Base-by-base conservation (phyloP, 1,140 invertebrate genomes). In the Lamellibrachia luymesi region DNA sequence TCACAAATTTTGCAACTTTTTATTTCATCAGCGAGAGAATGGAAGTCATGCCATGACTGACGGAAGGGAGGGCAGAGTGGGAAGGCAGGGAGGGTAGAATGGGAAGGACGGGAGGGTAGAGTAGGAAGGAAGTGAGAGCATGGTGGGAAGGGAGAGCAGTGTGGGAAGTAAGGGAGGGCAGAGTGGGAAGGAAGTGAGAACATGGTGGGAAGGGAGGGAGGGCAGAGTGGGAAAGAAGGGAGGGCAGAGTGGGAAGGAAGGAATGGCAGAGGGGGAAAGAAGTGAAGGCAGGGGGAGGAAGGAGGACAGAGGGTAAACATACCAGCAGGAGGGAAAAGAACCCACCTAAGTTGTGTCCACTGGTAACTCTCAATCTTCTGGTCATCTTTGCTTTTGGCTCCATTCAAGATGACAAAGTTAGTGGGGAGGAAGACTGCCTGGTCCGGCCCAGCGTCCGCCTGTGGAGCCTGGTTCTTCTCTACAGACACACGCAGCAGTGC, bases 311-410 rank as follows among this genome's bases (percentile, higher is more conserved):
- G 38, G 38, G 52, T 56, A 56, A 56, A 56, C 52, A 56, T 56
- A 7, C 13, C 6, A 56, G 52, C 52, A 6, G 6, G 52, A 56
- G 52, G 13, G 90, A 38, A 90, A 27, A 90, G 89, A 25, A 94
- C 94, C 92, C 96, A 97, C 97, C 96, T 97, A 0, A 98, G 95
- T 96, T 98, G 98, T 94, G 97, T 97, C 98, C 98, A 99, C 7
- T 97, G 97, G 97, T 98, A 99, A 80, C 97, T 97, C 7, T 97
- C 97, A 93, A 99, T 98, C 94, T 97, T 97, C 94, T 98, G 97
- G 95, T 98, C 98, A 96, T 98, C 98, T 93, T 97, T 98, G 91
- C 98, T 99, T 94, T 97, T 97, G 0, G 97, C 97, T 5, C 98
- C 98, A 97, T 99, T 98, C 13, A 99, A 96, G 0, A 97, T 95